Conservation (phyloP, 2,113 vertebrate species). For the Oostethus manadensis region DNA sequence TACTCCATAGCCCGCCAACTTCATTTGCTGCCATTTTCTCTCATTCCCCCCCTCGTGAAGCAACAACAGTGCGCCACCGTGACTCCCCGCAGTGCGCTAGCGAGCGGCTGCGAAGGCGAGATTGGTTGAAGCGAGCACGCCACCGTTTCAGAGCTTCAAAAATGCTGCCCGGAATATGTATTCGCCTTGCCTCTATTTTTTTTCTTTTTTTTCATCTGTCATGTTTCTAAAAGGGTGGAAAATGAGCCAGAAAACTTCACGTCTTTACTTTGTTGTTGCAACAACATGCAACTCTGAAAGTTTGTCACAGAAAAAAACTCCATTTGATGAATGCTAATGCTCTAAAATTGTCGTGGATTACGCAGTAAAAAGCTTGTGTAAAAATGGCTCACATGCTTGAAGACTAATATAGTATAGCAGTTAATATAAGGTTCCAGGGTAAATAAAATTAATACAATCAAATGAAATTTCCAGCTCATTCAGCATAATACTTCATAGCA, state of each 20-base stretch:
- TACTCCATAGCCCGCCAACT: slow-evolving; percentile 54
- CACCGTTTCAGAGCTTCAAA: slow-evolving; percentile 40
- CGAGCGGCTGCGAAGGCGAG: slow-evolving; percentile 45
- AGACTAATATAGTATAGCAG: too few relatives aligned
- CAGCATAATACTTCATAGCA: too few relatives aligned
- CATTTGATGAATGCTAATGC: slow-evolving; percentile 25
- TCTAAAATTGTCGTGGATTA: slow-evolving; percentile 1
- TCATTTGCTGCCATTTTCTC: slow-evolving; percentile 63
- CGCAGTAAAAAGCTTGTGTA: too few relatives aligned
- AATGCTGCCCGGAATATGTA: slow-evolving; percentile 44
- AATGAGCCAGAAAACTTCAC: slow-evolving; percentile 46
- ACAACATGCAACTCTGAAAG: slow-evolving; percentile 1
- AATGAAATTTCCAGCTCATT: too few relatives aligned
- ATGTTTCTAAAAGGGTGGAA: slow-evolving; percentile 39
- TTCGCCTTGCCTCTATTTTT: slow-evolving; percentile 43
- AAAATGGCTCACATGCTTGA: too few relatives aligned
- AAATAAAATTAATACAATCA: too few relatives aligned
- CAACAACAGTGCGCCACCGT: slow-evolving; percentile 21
- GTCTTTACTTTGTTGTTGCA: slow-evolving; percentile 28
- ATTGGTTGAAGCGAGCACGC: slow-evolving; percentile 54
- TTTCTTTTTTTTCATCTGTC: slow-evolving; percentile 36
- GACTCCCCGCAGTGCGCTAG: slow-evolving; percentile 53
- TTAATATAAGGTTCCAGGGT: too few relatives aligned
- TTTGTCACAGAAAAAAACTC: slow-evolving; percentile 9
- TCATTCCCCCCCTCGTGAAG: slow-evolving; percentile 35